Conservation (phyloP, 2,888 invertebrate species). For the Acanthosepion lycidas region DNA sequence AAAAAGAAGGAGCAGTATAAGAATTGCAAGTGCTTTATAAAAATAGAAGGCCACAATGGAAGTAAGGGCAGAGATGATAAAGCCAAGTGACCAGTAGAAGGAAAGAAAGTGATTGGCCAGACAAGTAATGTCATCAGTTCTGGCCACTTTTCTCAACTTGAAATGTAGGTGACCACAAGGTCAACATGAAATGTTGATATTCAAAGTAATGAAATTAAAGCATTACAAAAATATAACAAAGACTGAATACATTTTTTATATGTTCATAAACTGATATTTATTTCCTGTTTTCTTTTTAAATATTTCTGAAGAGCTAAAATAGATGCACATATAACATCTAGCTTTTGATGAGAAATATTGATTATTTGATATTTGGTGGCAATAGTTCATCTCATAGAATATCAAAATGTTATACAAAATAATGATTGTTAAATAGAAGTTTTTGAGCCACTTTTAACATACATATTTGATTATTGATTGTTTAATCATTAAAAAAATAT, state of each 20-base stretch:
- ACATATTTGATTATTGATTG: not conserved
- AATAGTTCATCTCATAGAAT: not conserved
- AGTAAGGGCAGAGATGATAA: not conserved
- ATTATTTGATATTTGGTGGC: not conserved
- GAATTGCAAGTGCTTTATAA: slow-evolving; percentile 1
- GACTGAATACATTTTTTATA: not conserved
- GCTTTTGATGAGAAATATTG: not conserved
- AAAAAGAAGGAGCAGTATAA: not conserved
- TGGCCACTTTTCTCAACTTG: not conserved
- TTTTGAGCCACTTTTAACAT: not conserved
- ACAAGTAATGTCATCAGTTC: not conserved
- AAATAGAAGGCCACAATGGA: slow-evolving; percentile 33
- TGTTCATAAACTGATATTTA: too few species aligned
- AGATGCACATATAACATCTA: not conserved
- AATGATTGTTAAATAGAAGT: not conserved
- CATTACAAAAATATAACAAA: not conserved
- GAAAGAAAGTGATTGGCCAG: not conserved
- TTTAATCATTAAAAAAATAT: not conserved
- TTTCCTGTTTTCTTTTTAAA: not conserved
- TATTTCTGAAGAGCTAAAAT: not conserved
- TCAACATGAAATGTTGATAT: not conserved
- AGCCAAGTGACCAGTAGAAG: not conserved
- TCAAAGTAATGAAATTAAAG: not conserved
- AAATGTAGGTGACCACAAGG: slow-evolving; percentile 14
- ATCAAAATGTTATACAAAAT: not conserved